Evolutionary conservation across 2,888 invertebrate genomes (phyloP), one percentile per base, ranked within the genome.

Genomic region (Papilio gigon): DNA sequence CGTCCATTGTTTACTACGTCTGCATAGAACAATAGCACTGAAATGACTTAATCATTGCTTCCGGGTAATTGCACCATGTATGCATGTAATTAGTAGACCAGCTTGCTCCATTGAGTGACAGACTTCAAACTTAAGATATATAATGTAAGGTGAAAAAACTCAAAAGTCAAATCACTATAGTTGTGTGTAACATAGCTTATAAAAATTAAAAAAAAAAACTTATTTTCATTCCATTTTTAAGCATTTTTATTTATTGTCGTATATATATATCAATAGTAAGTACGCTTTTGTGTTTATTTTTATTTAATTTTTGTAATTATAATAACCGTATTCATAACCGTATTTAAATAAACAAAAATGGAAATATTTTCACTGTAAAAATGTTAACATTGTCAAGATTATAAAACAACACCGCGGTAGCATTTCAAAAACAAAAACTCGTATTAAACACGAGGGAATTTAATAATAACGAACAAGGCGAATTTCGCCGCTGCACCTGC

Each of bases 401-500:
- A 11, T 12, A 40, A n/a, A 56, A 64, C 6, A 40, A 53, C 40
- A 2, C 14, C 11, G 25, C 2, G 64, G 8, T 25, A 17, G n/a
- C 53, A 64, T 64, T 40, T 20, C 20, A 65, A 65, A 33, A 58
- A 33, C 17, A 59, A 59, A 62, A 74, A 74, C 50, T 0, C 5
- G 22, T 22, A 22, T 20, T 47, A 47, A n/a, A n/a, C 27, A 30
- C 40, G 40, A 53, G 30, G 58, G 42, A 60, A 60, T 60, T 47
- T 59, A 17, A 37, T 66, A 66, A 66, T 50, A 60, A 60, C 37
- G 37, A 66, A 72, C 71, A 74, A 73, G 71, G 72, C 68, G 68
- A 71, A 74, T 71, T 77, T 79, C 80, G 79, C 77, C 5, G 11
- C 58, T 78, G 74, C 70, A 73, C 74, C 75, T 76, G 74, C 70